phyloP scores from a whole-genome alignment of 1,140 invertebrate genomes.

The Elysia chlorotica region DNA sequence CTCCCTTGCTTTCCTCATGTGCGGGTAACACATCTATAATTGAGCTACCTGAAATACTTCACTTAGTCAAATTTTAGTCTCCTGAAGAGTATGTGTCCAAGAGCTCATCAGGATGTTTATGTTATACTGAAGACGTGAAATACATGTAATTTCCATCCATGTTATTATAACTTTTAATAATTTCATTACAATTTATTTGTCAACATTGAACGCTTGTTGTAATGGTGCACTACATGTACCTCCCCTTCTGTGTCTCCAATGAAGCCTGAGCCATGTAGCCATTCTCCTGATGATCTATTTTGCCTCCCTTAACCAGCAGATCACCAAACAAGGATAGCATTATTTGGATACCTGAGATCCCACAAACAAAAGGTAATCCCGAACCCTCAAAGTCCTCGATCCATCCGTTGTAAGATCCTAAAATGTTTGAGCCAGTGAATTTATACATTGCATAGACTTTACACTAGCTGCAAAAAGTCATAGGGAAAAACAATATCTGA shows the following conservation, averaged over 20 bases:
- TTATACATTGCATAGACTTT: too few species aligned
- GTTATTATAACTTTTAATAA: neutral
- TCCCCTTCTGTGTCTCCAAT: neutral
- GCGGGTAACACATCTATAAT: too few species aligned
- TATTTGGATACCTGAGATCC: constrained; percentile 13
- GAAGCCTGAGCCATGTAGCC: constrained; percentile 1
- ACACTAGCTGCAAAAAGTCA: too few species aligned
- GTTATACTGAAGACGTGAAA: neutral
- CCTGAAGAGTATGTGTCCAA: neutral
- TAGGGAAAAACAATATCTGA: too few species aligned
- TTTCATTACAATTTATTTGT: neutral
- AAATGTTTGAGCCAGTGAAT: neutral
- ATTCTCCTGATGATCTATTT: neutral
- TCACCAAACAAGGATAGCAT: constrained; percentile 7
- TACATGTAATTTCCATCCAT: neutral
- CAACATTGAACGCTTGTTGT: neutral
- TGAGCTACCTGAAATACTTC: too few species aligned
- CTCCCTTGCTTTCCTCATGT: too few species aligned
- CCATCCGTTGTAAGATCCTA: constrained; percentile 20
- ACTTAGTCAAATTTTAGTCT: neutral
- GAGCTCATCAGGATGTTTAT: neutral
- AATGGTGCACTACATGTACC: neutral
- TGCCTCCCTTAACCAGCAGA: neutral
- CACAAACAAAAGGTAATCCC: constrained; percentile 13
- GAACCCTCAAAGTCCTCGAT: constrained; percentile 12